Conservation (phyloP, 1,140 invertebrate genomes). For the Myzus persicae region DNA sequence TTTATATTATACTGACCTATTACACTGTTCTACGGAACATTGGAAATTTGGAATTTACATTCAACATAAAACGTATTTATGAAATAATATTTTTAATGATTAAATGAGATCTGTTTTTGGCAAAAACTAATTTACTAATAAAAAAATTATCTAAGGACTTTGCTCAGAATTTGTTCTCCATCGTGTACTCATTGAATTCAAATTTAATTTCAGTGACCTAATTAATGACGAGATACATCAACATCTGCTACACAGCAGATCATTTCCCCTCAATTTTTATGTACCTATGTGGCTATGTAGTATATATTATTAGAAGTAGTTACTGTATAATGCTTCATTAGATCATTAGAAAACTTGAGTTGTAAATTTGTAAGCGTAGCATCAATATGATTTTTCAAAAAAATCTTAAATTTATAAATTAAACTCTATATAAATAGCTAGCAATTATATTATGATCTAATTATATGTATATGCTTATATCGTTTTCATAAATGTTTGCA, state of each 20-base stretch:
- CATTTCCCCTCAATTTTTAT: background rate
- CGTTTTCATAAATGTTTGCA: background rate
- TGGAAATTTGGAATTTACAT: no score
- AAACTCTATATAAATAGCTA: background rate
- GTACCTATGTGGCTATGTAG: background rate
- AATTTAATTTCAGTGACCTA: background rate
- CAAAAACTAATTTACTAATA: no score
- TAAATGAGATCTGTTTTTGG: no score
- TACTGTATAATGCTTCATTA: background rate
- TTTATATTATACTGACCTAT: no score
- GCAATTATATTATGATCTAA: background rate
- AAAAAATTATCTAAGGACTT: no score
- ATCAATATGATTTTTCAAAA: no score
- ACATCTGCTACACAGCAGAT: background rate
- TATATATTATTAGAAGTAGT: background rate
- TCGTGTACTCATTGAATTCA: no score
- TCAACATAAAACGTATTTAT: no score
- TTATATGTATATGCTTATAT: background rate
- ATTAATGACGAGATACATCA: background rate
- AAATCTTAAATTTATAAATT: background rate
- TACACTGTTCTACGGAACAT: background rate
- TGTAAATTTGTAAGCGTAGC: background rate
- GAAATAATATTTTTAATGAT: no score
- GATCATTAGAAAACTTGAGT: background rate
- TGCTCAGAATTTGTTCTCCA: background rate